Evolutionary conservation across 1,140 invertebrate species (phyloP), one percentile per base, ranked within the genome.

Genomic region (Brachionus paranguensis): DNA sequence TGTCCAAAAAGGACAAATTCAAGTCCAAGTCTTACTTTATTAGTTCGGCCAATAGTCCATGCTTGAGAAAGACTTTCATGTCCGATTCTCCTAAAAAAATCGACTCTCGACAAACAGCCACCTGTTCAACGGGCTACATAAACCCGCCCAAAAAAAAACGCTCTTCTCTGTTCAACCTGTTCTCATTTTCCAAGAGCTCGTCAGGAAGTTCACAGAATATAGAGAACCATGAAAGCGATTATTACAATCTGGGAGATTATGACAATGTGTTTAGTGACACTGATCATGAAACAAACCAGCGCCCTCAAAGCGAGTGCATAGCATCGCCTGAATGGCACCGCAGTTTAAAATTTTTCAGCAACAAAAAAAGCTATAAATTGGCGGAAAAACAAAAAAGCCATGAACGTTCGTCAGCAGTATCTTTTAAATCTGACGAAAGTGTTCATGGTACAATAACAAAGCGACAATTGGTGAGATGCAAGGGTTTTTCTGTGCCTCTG

Each of bases 401-500:
- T 17, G 68, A 72, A 27, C 3, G 68, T 20, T 72, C 68, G 37
- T 72, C 68, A 8, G 17, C 41, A 10, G 17, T 72, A 43, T 72
- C 37, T 10, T 11, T 76, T 27, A 27, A 24, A 76, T 76, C 72
- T 11, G n/a, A 47, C 10, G 45, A 76, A 7, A 76, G 37, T 17
- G 20, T 24, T 41, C 68, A 37, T 72, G 68, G 10, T 4, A 76
- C 43, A 10, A 20, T 47, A 29, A 76, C 20, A 0, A 76, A 76
- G 27, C 43, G 27, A 53, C 43, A 50, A 29, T 50, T 47, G 47
- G 47, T 76, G 12, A 10, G 43, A 24, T 76, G 33, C 14, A 81
- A 81, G 14, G 78, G 78, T 27, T 81, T 81, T 60, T 81, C 78
- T 24, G 60, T 81, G 12, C 78, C 78, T 5, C 37, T 81, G 14